Conservation (phyloP, 2,113 vertebrate species). For the Hylia prasina region DNA sequence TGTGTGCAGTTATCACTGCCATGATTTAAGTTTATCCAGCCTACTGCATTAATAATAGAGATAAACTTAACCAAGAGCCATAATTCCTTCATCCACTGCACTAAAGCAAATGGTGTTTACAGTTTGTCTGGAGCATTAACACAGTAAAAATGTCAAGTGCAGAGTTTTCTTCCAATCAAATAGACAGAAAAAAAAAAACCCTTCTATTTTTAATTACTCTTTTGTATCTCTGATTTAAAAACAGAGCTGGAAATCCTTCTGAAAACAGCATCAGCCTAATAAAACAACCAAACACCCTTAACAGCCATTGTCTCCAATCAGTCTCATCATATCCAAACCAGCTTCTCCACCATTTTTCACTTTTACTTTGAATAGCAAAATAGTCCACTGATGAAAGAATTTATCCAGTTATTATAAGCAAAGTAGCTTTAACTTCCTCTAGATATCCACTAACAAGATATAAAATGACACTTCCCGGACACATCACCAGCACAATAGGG, state of each 20-base stretch:
- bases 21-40: neutral
- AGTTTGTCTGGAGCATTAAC: conserved; percentile 9
- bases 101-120: conserved; percentile 18
- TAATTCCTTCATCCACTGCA: neutral
- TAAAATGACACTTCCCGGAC: conserved; percentile 80
- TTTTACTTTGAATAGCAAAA: conserved; percentile 62
- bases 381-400: conserved; percentile 67
- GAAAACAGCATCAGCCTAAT: neutral
- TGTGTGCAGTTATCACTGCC: neutral
- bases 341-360: conserved; percentile 15
- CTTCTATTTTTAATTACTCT: conserved; percentile 39
- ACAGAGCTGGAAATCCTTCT: neutral
- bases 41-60: conserved; percentile 29
- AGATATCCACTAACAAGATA: conserved; percentile 70
- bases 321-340: conserved; percentile 1
- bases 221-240: neutral
- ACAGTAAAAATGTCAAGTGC: neutral
- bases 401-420: conserved; percentile 74
- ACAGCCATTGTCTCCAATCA: neutral
- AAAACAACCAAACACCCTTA: neutral
- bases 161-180: conserved; percentile 4
- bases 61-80: neutral
- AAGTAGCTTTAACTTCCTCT: conserved; percentile 76
- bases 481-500: conserved; percentile 73
- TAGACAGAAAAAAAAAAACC: neutral